Percentiles rank a stretch among this genome's conserved stretches.
Evolutionary conservation across 2,888 invertebrate species (phyloP).

Genomic region (Thereva nobilitata): DNA sequence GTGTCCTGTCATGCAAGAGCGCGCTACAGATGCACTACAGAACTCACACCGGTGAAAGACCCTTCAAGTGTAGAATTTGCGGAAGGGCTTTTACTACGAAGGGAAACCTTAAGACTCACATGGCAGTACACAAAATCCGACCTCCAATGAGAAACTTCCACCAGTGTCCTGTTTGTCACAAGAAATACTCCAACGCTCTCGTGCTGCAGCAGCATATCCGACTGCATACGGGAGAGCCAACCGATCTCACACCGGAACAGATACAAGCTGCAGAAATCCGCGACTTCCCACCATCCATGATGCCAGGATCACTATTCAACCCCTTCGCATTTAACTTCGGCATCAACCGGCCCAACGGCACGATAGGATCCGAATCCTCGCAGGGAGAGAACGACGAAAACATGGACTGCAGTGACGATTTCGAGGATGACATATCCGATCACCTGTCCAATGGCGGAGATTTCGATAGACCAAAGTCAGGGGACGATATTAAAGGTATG

Average conservation of each 20-base stretch:
- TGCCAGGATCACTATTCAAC: constrained; percentile 57
- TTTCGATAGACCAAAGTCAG: constrained; percentile 53
- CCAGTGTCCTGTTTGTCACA: constrained; percentile 97
- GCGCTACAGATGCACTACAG: constrained; percentile 97
- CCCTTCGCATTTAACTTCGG: constrained; percentile 58
- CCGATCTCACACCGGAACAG: constrained; percentile 82
- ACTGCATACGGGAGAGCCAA: constrained; percentile 88
- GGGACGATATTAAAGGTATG: constrained; percentile 56
- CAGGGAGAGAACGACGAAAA: constrained; percentile 57
- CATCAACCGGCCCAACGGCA: constrained; percentile 50
- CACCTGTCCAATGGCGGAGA: constrained; percentile 55
- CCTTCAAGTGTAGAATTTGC: constrained; percentile 96
- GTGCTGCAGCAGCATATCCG: constrained; percentile 95
- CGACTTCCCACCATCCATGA: constrained; percentile 69
- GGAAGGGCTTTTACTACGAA: constrained; percentile 98
- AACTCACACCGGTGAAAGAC: constrained; percentile 63
- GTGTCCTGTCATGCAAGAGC: constrained; percentile 95
- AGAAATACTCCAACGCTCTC: constrained; percentile 91
- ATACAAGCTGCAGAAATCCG: constrained; percentile 84
- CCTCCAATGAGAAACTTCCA: constrained; percentile 91
- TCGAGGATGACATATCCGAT: constrained; percentile 55
- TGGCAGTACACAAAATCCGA: constrained; percentile 97
- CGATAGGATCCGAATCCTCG: constrained; percentile 55
- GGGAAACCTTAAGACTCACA: constrained; percentile 98
- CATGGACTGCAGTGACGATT: constrained; percentile 57